Base-by-base conservation (phyloP, 2,113 vertebrate species). In the Xiphias gladius region DNA sequence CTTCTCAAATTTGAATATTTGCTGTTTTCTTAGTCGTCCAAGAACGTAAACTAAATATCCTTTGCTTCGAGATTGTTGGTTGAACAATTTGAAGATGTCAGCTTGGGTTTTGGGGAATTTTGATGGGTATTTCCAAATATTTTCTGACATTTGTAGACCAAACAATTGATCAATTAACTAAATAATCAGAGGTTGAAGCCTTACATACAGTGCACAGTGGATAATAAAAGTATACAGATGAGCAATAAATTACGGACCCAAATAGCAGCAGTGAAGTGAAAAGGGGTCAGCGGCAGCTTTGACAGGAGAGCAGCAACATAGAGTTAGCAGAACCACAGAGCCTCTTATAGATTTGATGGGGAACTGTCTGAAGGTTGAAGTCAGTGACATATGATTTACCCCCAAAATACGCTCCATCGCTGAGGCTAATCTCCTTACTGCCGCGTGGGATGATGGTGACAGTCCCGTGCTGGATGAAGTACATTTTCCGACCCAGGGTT, bases 401-500 rank as follows among this genome's bases (percentile, higher is more conserved):
- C 79, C 98, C 98, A 73, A 99, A 99, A 90, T 99, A 99, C 13
- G 96, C 97, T 76, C 98, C 98, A 76, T 99, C 98, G 52, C 93
- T 98, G 87, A 99, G 93, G 65, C 93, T 95, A 91, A 97, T 96
- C 86, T 97, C 97, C 80, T 97, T 98, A 63, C 95, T 97, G 84
- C 96, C 97, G 39, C 96, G 96, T 41, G 98, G 97, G 90, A 97
- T 92, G 80, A 99, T 96, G 1, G 96, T 97, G 72, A 98, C 97
- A 35, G 97, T 94, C 26, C 98, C 98, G 0, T 99, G 98, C 83
- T 99, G 98, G 91, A 99, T 98, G 90, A 99, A 99, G 89, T 99
- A 99, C 98, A 99, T 99, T 90, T 99, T 99, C 62, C 97, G 96
- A 57, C 97, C 98, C 39, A 98, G 95, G 0, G 96, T 97, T 57